These are phyloP conservation scores for Drosophila neocordata DNA, from an alignment of 1,140 invertebrate species.

Conservation along the genomic window DNA sequence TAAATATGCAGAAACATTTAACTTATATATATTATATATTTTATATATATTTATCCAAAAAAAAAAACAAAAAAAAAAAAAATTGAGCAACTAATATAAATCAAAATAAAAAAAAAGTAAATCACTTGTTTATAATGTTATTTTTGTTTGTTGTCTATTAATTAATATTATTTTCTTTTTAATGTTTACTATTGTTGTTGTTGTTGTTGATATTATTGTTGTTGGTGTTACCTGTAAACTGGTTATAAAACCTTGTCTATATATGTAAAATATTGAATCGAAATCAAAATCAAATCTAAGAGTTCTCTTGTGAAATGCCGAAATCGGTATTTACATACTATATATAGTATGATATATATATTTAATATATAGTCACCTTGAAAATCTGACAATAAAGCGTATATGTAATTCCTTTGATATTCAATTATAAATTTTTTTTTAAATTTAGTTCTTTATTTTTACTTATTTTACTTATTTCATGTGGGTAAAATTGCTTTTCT, in stretches of 20 bases:
- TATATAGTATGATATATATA: neutral
- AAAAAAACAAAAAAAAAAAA: constrained; percentile 21
- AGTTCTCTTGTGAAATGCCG: too few species aligned
- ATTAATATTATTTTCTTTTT: constrained; percentile 37
- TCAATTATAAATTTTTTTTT: constrained; percentile 9
- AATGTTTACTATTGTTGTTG: constrained; percentile 1
- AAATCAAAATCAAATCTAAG: neutral
- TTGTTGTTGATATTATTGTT: too few species aligned
- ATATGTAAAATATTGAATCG: constrained; percentile 16
- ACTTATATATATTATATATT: constrained; percentile 46
- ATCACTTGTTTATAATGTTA: constrained; percentile 30
- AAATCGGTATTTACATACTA: neutral
- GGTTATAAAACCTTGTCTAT: constrained; percentile 66
- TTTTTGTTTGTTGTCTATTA: constrained; percentile 5
- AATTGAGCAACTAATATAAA: neutral
- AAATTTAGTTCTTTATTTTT: constrained; percentile 1
- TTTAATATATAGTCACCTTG: neutral
- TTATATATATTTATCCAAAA: constrained; percentile 27
- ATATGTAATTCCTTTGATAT: neutral
- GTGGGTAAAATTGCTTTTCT: constrained; percentile 42
- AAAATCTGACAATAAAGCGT: too few species aligned
- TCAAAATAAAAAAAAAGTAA: neutral
- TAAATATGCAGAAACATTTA: constrained; percentile 39
- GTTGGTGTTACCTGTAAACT: constrained; percentile 53
- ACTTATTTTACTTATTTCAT: constrained; percentile 8